Percentiles rank a stretch among this genome's conserved stretches.
Conservation (phyloP, 2,797 vertebrate species). For the Potorous gilbertii region DNA sequence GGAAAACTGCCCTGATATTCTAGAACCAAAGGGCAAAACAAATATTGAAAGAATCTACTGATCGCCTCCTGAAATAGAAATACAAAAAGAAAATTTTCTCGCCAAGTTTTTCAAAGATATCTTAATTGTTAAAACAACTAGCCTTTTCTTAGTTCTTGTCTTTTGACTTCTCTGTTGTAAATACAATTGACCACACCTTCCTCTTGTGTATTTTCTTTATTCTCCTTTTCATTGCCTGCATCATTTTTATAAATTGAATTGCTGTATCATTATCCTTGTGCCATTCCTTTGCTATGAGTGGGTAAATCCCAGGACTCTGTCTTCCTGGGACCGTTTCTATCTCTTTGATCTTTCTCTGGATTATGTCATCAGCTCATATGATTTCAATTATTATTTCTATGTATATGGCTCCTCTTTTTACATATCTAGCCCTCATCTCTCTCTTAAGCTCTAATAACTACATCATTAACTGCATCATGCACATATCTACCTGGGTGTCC, state of each 20-base stretch:
- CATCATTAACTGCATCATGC: neutral
- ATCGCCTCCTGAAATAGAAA: no score
- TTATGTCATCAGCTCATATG: neutral
- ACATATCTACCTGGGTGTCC: neutral
- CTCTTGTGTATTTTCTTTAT: neutral
- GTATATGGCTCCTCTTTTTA: neutral
- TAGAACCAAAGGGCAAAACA: no score
- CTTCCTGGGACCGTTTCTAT: neutral
- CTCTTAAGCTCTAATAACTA: neutral
- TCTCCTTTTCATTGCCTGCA: neutral
- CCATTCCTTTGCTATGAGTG: neutral
- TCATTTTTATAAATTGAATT: neutral
- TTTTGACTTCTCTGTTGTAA: neutral
- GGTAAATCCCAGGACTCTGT: neutral
- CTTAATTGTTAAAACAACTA: neutral
- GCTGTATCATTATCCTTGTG: neutral
- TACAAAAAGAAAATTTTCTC: no score
- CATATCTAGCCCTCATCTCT: neutral
- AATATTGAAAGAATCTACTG: no score
- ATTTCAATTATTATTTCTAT: neutral
- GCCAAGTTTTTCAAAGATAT: no score
- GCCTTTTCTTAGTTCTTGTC: neutral
- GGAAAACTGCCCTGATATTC: no score
- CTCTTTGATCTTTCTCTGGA: neutral
- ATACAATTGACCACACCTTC: neutral